Percentiles rank a stretch among this genome's conserved stretches.
Evolutionary conservation across 2,888 invertebrate species (phyloP).

Genomic region (Euphydryas editha): DNA sequence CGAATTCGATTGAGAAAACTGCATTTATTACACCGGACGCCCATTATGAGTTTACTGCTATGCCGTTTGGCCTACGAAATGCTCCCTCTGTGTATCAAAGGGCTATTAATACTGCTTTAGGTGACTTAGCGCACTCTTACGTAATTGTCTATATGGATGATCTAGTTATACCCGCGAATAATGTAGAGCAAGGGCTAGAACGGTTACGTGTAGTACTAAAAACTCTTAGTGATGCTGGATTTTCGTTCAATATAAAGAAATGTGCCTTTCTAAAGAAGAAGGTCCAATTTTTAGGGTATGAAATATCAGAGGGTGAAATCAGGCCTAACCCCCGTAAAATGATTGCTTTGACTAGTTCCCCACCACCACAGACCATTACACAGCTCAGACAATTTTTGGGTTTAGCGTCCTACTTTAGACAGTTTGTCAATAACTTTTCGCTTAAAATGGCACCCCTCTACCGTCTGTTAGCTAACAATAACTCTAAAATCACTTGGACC

Average conservation of each 20-base stretch:
- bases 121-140: constrained; percentile 33
- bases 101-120: constrained; percentile 31
- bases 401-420: constrained; percentile 11
- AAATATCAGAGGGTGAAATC: constrained; percentile 36
- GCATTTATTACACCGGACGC: constrained; percentile 17
- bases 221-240: constrained; percentile 23
- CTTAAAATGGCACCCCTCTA: constrained; percentile 11
- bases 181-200: constrained; percentile 25
- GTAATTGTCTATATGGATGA: constrained; percentile 35
- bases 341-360: constrained; percentile 31
- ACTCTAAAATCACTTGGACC: constrained; percentile 9
- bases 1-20: constrained; percentile 3
- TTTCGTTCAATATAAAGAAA: constrained; percentile 21
- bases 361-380: constrained; percentile 36
- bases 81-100: constrained; percentile 30
- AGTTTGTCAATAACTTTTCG: constrained; percentile 6
- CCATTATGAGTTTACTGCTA: constrained; percentile 21
- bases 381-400: constrained; percentile 46
- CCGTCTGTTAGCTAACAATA: not conserved
- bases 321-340: constrained; percentile 44
- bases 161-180: constrained; percentile 13
- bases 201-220: constrained; percentile 22
- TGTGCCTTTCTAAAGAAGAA: constrained; percentile 22
- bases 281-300: constrained; percentile 43
- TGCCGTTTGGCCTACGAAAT: constrained; percentile 34